Evolutionary conservation across 2,797 vertebrate genomes (phyloP), one percentile per base, ranked within the genome.

Genomic region (Phataginus tricuspis): DNA sequence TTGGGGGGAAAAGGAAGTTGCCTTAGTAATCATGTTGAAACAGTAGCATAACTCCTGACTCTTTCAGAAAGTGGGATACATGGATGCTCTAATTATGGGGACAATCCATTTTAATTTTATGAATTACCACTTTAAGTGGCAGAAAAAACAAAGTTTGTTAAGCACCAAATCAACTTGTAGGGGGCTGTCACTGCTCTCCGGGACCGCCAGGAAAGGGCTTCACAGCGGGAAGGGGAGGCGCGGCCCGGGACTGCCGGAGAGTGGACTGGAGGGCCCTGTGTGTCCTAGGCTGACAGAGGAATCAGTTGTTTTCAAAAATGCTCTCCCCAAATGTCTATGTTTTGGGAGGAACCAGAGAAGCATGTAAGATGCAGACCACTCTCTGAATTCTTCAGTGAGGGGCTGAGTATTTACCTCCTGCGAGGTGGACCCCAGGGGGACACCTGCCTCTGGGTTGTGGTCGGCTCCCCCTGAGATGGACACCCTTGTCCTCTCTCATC

Each of bases 401-500:
- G 45, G 45, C 45, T 53, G 51, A 49, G 34, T 15, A 59, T 1
- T 2, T 9, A 14, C 6, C n/a, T 86, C 79, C 10, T 49, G 15
- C 2, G 11, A 3, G 5, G 34, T 53, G 61, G 12, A 15, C 15
- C 16, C 31, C 4, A 2, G 6, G 61, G 18, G 16, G 7, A 12
- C 21, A 57, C 0, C 1, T 42, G 5, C 15, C 39, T 51, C 13
- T 37, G 23, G 63, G 61, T 39, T 7, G 5, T 0, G 1, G 23
- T 34, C 25, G 15, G 14, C 31, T 91, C 5, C 4, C 68, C 42
- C 74, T 37, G 15, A 61, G 53, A 31, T 37, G 10, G 31, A 55
- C 11, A 49, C 4, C 49, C 19, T 86, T 11, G 21, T 19, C 51
- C 42, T 19, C 21, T 78, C 27, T 7, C 13, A n/a, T n/a, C 37